Conservation (phyloP, 2,888 invertebrate genomes). For the Neoaliturus tenellus region DNA sequence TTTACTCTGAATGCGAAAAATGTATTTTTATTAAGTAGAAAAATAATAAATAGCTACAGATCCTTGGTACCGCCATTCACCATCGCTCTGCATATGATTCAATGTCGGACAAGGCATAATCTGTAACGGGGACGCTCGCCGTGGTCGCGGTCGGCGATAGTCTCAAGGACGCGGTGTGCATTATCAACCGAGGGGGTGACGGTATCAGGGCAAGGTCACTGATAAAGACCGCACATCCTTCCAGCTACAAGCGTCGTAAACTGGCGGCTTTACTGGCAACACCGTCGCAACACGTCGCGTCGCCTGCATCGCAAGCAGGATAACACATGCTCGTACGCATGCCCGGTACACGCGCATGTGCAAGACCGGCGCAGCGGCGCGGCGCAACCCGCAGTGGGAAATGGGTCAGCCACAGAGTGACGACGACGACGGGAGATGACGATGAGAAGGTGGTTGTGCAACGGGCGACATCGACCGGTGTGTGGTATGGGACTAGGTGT, state of each 20-base stretch:
- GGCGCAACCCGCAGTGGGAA: background rate
- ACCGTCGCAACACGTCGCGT: background rate
- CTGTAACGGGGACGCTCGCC: too few species aligned
- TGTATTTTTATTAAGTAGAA: too few species aligned
- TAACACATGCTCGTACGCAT: background rate
- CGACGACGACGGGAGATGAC: too few species aligned
- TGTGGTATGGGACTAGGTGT: too few species aligned
- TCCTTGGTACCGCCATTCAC: too few species aligned
- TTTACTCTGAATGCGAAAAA: too few species aligned
- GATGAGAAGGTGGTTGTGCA: background rate
- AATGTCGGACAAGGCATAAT: too few species aligned
- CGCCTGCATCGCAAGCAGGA: background rate
- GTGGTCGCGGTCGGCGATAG: too few species aligned
- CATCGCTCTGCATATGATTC: too few species aligned
- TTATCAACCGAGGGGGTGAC: constrained; percentile 1
- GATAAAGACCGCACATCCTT: constrained; percentile 27
- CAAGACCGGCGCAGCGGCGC: constrained; percentile 2
- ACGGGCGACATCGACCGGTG: background rate
- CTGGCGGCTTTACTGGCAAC: background rate
- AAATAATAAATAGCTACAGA: too few species aligned
- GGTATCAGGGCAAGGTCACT: constrained; percentile 31
- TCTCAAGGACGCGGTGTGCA: background rate
- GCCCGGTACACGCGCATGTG: background rate
- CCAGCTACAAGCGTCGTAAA: constrained; percentile 13
- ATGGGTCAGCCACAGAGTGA: background rate